These are phyloP conservation scores for Stercorarius parasiticus DNA, from an alignment of 2,113 vertebrate genomes.

Conservation along the genomic window DNA sequence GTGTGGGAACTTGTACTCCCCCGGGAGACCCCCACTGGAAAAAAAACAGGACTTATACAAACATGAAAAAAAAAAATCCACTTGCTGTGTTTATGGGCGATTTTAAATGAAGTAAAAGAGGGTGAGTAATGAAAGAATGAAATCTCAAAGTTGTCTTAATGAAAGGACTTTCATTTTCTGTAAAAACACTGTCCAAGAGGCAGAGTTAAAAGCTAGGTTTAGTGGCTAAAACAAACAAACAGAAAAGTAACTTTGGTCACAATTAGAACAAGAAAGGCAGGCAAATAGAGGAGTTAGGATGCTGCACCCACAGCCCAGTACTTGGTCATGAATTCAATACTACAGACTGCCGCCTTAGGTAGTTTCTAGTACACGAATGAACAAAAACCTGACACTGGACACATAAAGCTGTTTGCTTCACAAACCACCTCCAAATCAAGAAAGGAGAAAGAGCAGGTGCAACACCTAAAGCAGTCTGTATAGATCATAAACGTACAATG, in stretches of 20 bases:
- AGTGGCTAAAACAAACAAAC: background rate
- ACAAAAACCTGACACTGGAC: background rate
- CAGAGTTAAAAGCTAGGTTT: background rate
- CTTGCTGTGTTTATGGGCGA: background rate
- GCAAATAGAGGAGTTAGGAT: background rate
- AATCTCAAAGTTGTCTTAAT: background rate
- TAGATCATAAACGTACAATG: rapidly evolving
- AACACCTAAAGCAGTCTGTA: background rate
- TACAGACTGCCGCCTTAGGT: background rate
- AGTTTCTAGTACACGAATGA: background rate
- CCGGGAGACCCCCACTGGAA: background rate
- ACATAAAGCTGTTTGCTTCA: background rate
- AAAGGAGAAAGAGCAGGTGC: background rate
- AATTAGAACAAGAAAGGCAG: background rate
- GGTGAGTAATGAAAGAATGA: background rate
- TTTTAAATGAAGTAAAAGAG: background rate
- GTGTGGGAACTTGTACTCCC: background rate
- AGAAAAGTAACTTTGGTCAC: background rate
- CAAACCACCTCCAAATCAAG: background rate
- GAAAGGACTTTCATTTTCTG: background rate
- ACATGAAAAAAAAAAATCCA: background rate
- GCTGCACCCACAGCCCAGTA: too few species aligned
- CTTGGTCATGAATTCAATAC: background rate
- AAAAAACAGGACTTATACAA: background rate
- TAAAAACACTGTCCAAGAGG: background rate